These are phyloP conservation scores for Echinometra lucunter DNA, from an alignment of 53 echinoderm and acorn worm species.

Conservation along the genomic window DNA sequence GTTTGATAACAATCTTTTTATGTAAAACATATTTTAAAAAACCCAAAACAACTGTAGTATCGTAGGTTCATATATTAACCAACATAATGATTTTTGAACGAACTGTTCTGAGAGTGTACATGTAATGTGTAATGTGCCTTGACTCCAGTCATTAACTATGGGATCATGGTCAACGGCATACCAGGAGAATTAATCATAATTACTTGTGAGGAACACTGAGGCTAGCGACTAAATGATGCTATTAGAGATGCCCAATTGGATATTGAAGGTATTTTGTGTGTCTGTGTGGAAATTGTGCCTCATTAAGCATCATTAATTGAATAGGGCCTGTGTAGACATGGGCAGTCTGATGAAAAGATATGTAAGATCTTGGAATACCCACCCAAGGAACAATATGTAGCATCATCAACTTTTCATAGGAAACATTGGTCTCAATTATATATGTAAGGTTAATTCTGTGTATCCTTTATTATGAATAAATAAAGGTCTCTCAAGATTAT, in stretches of 20 bases:
- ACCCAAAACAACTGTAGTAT: too few species aligned
- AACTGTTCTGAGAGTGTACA: background rate
- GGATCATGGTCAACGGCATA: slow-evolving; percentile 7
- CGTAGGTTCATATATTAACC: too few species aligned
- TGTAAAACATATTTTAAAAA: too few species aligned
- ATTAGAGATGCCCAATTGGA: slow-evolving; percentile 7
- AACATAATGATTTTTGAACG: too few species aligned
- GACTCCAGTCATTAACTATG: background rate
- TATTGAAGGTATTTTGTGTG: background rate
- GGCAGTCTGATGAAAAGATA: background rate
- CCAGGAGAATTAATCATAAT: background rate
- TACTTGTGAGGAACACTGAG: background rate
- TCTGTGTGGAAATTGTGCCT: background rate
- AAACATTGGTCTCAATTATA: too few species aligned
- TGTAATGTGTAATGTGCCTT: too few species aligned
- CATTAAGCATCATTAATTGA: background rate
- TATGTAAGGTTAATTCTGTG: too few species aligned
- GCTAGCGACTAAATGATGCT: slow-evolving; percentile 10
- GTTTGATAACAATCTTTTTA: too few species aligned
- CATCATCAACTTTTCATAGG: too few species aligned
- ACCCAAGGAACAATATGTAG: background rate
- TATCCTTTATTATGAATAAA: too few species aligned
- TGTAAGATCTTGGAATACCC: background rate
- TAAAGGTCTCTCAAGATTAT: too few species aligned
- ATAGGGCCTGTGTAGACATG: background rate